Conservation (phyloP, 1,140 invertebrate genomes). For the Lepidotrigona ventralis region DNA sequence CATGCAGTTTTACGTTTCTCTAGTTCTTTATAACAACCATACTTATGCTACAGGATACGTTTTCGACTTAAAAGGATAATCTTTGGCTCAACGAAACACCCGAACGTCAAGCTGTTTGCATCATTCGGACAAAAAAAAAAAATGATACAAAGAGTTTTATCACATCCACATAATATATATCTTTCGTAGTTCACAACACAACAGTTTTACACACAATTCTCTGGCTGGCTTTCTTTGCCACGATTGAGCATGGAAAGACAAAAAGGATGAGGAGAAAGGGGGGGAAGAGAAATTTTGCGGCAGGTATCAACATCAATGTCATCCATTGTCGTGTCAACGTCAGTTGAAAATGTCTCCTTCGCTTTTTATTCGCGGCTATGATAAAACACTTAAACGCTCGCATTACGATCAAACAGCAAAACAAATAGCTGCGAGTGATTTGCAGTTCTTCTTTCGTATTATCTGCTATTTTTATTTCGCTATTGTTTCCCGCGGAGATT, state of each 20-base stretch:
- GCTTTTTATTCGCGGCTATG: not conserved
- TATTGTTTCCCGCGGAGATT: too few relatives aligned
- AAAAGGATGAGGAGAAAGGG: too few relatives aligned
- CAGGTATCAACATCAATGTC: not conserved
- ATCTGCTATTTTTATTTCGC: not conserved
- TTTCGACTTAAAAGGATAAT: not conserved
- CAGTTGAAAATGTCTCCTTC: not conserved
- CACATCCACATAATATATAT: not conserved
- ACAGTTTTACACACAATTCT: too few relatives aligned
- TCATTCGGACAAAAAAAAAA: not conserved
- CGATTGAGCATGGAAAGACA: not conserved
- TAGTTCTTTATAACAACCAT: constrained; percentile 5
- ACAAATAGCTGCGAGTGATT: not conserved
- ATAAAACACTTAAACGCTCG: not conserved
- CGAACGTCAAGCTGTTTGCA: not conserved
- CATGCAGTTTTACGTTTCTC: not conserved
- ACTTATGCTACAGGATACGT: constrained; percentile 9
- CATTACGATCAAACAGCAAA: not conserved
- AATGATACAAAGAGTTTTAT: not conserved
- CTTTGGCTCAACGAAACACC: not conserved
- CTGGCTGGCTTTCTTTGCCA: not conserved
- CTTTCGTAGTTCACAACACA: not conserved
- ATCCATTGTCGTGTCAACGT: not conserved
- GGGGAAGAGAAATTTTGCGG: not conserved
- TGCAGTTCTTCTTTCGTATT: not conserved